Base-by-base conservation (phyloP, 1,140 invertebrate genomes). In the Drosophila bifasciata region DNA sequence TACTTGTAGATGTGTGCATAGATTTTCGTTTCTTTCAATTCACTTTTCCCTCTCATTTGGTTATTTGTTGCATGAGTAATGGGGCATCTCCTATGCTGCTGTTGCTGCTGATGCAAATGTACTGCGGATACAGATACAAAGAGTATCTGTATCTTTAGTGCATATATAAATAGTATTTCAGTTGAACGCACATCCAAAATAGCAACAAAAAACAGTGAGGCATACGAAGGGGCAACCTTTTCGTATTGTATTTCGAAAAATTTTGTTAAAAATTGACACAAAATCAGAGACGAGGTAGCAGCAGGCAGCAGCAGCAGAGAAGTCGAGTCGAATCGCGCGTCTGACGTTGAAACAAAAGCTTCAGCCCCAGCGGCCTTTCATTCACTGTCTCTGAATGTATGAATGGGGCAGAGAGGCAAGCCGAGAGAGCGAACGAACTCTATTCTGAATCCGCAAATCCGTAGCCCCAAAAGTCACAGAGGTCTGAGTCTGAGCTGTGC, bases 91-190 rank as follows among this genome's bases (percentile, higher is more conserved):
- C 43, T 58, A 49, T 43, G 63, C 11, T 11, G 32, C 0, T 11
- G 3, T 8, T 36, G 11, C 11, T 5, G 68, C 79, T 75, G 73
- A 85, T 85, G 81, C 77, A 86, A 88, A 86, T 81, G 83, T 88
- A 75, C 68, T 46, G 32, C 32, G 32, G 32, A 36, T 36, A 36
- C 32, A 36, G 32, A 36, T 36, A 36, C 32, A 13, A 4, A 36
- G 32, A 39, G 43, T 66, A 70, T 61, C 68, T 76, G 62, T 68
- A 73, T 85, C 80, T 81, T 75, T 71, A 51, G 68, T 84, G 81
- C 80, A 86, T 85, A 72, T 85, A 85, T 86, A 86, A 86, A 86
- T 86, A 86, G 81, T 88, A 88, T 81, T 86, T 86, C 81, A 86
- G 83, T 88, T 71, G 83, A 86, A 86, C 81, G 81, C 81, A 74